phyloP scores from a whole-genome alignment of 2,888 invertebrate species.

The Leptinotarsa peninsularis region DNA sequence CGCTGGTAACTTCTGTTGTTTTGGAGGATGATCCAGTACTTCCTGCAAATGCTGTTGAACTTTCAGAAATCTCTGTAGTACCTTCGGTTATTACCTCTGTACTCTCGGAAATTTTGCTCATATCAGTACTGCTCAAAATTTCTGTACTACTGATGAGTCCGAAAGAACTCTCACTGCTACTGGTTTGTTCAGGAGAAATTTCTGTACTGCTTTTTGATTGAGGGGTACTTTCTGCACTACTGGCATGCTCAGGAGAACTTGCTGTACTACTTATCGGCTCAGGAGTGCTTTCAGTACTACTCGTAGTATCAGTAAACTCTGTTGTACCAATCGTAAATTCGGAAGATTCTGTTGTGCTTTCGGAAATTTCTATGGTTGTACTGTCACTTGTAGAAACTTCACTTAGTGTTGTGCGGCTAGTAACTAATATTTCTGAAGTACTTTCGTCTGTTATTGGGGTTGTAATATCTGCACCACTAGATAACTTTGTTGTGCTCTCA shows the following conservation, averaged over 20 bases:
- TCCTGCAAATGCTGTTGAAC: slow-evolving; percentile 39
- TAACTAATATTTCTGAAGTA: slow-evolving; percentile 2
- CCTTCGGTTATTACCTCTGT: neutral
- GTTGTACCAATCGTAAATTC: slow-evolving; percentile 18
- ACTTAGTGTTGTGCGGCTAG: neutral
- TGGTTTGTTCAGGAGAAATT: too few relatives aligned
- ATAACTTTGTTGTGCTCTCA: slow-evolving; percentile 24
- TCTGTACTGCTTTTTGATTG: too few relatives aligned
- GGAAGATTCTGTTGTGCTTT: neutral
- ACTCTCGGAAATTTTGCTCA: too few relatives aligned
- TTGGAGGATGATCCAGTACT: slow-evolving; percentile 13
- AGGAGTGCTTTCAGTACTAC: neutral
- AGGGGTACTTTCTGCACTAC: neutral
- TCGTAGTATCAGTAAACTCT: slow-evolving; percentile 34
- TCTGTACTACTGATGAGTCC: too few relatives aligned
- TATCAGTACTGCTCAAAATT: too few relatives aligned
- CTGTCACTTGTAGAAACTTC: neutral
- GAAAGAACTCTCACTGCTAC: too few relatives aligned
- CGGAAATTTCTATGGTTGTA: neutral
- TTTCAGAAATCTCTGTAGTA: slow-evolving; percentile 28
- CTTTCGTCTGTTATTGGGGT: slow-evolving; percentile 31
- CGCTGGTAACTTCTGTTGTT: slow-evolving; percentile 27
- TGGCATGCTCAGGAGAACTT: neutral
- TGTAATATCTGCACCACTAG: neutral
- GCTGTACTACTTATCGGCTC: neutral